phyloP scores from a whole-genome alignment of 2,113 vertebrate genomes.

The Uropsilus gracilis region DNA sequence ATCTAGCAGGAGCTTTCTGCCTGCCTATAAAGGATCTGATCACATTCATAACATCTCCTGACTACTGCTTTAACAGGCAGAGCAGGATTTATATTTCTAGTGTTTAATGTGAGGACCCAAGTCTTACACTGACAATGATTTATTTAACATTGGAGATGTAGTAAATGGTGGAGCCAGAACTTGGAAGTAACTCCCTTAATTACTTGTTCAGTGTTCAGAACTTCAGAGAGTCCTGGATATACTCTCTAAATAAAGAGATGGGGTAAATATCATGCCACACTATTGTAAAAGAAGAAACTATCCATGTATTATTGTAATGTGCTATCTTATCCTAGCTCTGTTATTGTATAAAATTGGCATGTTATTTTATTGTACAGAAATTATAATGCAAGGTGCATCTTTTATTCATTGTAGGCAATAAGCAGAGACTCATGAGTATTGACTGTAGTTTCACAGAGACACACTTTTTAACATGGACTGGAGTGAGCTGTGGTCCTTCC shows the following conservation, averaged over 20 bases:
- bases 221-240: too few relatives aligned
- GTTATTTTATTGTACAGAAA: too few relatives aligned
- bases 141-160: neutral
- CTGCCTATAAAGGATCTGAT: neutral
- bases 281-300: neutral
- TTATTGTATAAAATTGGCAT: neutral
- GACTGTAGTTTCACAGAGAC: neutral
- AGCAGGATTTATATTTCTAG: neutral
- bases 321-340: neutral
- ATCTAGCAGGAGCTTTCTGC: too few relatives aligned
- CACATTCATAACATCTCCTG: neutral
- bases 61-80: neutral
- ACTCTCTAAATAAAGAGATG: too few relatives aligned
- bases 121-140: neutral
- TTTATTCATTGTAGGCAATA: neutral
- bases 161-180: neutral
- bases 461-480: neutral
- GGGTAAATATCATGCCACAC: neutral
- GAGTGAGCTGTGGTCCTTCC: neutral
- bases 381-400: too few relatives aligned
- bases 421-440: neutral
- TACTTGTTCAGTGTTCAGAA: constrained; percentile 2
- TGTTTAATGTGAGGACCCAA: constrained; percentile 27
- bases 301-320: neutral
- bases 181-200: neutral